phyloP scores from a whole-genome alignment of 1,140 invertebrate genomes.

The Drosophila ironensis region DNA sequence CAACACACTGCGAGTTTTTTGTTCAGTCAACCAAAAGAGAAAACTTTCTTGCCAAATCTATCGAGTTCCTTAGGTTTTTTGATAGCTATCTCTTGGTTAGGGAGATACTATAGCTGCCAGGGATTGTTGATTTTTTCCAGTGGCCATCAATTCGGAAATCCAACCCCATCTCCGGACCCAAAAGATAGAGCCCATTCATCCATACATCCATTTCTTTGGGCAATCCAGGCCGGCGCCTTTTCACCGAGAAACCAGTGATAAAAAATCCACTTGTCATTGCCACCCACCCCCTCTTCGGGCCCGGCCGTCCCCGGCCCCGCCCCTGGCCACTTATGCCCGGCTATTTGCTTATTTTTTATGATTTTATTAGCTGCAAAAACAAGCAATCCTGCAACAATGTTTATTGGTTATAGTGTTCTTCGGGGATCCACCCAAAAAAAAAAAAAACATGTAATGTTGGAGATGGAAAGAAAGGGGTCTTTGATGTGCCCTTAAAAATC shows the following conservation, averaged over 20 bases:
- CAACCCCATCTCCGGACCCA: neutral
- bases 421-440: neutral
- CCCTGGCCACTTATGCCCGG: conserved; percentile 54
- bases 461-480: conserved; percentile 16
- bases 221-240: conserved; percentile 28
- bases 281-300: conserved; percentile 21
- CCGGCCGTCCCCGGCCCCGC: neutral
- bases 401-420: conserved; percentile 75
- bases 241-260: conserved; percentile 54
- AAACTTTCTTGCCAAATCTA: no score
- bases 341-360: conserved; percentile 75
- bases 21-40: no score
- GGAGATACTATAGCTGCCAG: neutral
- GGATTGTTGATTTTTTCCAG: neutral
- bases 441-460: conserved; percentile 38
- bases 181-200: conserved; percentile 51
- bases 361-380: conserved; percentile 81
- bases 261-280: conserved; percentile 75
- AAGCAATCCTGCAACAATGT: conserved; percentile 78
- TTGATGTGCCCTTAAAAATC: conserved; percentile 79
- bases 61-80: no score
- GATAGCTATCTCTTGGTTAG: no score
- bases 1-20: neutral
- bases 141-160: neutral
- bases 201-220: conserved; percentile 49